phyloP scores from a whole-genome alignment of 2,113 vertebrate species.

The Struthidea cinerea region DNA sequence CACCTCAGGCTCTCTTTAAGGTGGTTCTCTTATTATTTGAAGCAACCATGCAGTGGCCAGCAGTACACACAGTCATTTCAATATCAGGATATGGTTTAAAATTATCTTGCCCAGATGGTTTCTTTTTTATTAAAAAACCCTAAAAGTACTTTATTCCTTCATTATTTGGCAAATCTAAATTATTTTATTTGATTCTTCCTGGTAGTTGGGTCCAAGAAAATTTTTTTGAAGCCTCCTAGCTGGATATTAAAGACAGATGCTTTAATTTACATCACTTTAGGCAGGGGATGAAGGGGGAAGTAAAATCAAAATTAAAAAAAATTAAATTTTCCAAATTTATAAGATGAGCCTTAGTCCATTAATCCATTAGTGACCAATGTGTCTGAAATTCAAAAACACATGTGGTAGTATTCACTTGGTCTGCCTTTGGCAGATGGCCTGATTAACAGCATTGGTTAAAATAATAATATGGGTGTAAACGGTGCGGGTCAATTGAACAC shows the following conservation, averaged over 20 bases:
- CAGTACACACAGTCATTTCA: background rate
- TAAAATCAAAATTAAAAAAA: background rate
- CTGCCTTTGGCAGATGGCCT: background rate
- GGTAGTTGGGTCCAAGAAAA: background rate
- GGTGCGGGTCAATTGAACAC: background rate
- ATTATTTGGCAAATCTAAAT: background rate
- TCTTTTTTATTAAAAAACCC: background rate
- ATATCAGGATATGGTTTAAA: background rate
- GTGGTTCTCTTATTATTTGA: background rate
- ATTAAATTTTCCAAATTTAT: background rate
- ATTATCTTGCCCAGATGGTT: background rate
- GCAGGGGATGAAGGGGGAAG: fast-evolving
- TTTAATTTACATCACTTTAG: background rate
- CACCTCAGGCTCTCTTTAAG: background rate
- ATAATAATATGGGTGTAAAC: background rate
- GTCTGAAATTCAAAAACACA: background rate
- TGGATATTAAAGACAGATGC: background rate
- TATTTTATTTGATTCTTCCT: background rate
- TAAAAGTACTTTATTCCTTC: background rate
- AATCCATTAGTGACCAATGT: background rate
- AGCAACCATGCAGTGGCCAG: background rate
- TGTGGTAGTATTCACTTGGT: fast-evolving
- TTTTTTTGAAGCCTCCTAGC: background rate
- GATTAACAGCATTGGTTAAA: background rate
- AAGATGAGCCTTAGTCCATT: background rate